phyloP scores from a whole-genome alignment of 2,113 vertebrate species.

The Mus pahari region DNA sequence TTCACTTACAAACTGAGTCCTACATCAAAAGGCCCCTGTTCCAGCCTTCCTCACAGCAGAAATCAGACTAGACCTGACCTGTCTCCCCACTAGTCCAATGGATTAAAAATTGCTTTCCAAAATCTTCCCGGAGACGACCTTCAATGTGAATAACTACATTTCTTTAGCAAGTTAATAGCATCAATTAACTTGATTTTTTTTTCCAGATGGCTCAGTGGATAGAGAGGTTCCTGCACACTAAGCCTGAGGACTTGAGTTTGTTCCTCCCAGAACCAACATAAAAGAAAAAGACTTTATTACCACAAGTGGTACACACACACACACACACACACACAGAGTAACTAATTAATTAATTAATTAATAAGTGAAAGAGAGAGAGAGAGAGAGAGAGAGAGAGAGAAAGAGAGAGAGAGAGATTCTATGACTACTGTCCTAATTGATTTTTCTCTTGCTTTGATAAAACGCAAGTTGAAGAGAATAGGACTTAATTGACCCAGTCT shows the following conservation, averaged over 20 bases:
- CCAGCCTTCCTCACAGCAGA: neutral
- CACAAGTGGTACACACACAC: neutral
- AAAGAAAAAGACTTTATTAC: neutral
- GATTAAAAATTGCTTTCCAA: neutral
- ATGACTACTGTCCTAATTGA: neutral
- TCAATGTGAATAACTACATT: neutral
- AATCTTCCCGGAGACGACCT: neutral
- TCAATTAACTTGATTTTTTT: neutral
- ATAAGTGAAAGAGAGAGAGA: too few species aligned
- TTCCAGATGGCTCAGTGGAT: neutral
- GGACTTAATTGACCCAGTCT: neutral
- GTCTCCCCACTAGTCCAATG: neutral
- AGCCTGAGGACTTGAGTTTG: neutral
- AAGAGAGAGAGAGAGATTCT: neutral
- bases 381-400: too few species aligned
- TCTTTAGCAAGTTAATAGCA: too few species aligned
- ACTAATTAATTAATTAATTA: too few species aligned
- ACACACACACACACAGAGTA: neutral
- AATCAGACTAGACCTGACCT: neutral
- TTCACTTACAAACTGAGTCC: neutral
- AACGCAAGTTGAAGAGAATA: neutral
- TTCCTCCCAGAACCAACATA: neutral
- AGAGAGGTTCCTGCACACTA: neutral
- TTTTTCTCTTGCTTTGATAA: neutral
- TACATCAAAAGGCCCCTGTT: neutral